These are phyloP conservation scores for Antechinus stuartii DNA, from an alignment of 2,113 vertebrate species.

Conservation along the genomic window DNA sequence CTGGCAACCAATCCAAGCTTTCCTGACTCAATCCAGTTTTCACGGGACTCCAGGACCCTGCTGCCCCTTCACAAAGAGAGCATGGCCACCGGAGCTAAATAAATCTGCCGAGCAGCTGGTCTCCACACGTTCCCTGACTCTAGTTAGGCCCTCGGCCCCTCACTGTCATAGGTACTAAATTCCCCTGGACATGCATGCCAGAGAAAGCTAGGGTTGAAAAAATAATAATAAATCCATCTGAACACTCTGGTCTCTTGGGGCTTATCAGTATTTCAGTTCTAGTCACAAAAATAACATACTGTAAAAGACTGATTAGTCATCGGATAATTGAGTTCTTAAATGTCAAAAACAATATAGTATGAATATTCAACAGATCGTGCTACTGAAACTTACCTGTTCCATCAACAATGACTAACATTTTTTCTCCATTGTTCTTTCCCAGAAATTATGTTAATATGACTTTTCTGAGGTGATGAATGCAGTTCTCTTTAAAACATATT, in stretches of 20 bases:
- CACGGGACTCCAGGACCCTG: not conserved
- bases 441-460: conserved; percentile 87
- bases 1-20: not conserved
- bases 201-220: conserved; percentile 70
- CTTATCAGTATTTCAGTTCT: conserved; percentile 76
- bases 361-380: conserved; percentile 89
- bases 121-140: conserved; percentile 40
- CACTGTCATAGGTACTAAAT: conserved; percentile 71
- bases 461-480: conserved; percentile 85
- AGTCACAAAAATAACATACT: conserved; percentile 84
- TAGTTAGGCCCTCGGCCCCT: conserved; percentile 41
- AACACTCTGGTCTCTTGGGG: conserved; percentile 78
- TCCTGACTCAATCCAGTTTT: conserved; percentile 24
- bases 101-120: conserved; percentile 66
- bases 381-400: conserved; percentile 86
- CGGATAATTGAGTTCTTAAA: conserved; percentile 91
- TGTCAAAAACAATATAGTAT: conserved; percentile 89
- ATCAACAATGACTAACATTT: conserved; percentile 86
- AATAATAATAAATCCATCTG: conserved; percentile 74
- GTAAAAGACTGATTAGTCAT: conserved; percentile 90
- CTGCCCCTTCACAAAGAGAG: conserved; percentile 50
- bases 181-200: conserved; percentile 74
- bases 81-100: conserved; percentile 54
- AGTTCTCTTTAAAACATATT: conserved; percentile 80
- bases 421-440: conserved; percentile 84